phyloP scores from a whole-genome alignment of 2,797 vertebrate species.

The Sebastes kiyomatsui region DNA sequence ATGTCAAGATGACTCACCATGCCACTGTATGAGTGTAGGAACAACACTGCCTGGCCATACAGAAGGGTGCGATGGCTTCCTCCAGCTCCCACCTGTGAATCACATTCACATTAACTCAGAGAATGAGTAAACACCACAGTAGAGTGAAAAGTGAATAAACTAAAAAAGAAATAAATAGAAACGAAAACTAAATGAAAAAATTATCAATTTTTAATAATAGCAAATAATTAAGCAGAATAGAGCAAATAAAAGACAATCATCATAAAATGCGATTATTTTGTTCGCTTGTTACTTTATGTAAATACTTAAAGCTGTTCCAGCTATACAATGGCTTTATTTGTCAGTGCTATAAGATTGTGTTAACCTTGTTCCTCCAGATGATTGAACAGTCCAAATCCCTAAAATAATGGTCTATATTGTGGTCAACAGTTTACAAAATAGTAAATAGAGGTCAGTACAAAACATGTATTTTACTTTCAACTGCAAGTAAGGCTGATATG shows the following conservation, averaged over 20 bases:
- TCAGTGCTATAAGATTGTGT: not conserved
- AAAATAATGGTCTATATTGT: too few species aligned
- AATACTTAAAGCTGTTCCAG: not conserved
- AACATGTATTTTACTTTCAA: not conserved
- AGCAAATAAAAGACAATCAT: not conserved
- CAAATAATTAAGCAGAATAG: not conserved
- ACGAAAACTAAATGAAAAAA: not conserved
- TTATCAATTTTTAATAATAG: not conserved
- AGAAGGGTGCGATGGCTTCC: slow-evolving; percentile 91
- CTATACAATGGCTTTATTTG: not conserved
- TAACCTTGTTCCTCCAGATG: not conserved
- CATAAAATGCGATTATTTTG: not conserved
- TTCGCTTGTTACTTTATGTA: too few species aligned
- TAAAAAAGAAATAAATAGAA: not conserved
- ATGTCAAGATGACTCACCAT: slow-evolving; percentile 83
- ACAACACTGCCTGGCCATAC: slow-evolving; percentile 92
- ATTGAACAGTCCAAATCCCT: too few species aligned
- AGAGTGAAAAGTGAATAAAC: not conserved
- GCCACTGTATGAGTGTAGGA: slow-evolving; percentile 91
- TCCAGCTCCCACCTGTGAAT: slow-evolving; percentile 84
- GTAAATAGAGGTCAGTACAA: not conserved
- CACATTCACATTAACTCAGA: not conserved
- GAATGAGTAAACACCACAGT: not conserved
- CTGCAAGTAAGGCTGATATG: not conserved
- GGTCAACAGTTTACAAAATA: not conserved